phyloP scores from a whole-genome alignment of 2,797 vertebrate genomes.

The Mormyrus hasselquistii region DNA sequence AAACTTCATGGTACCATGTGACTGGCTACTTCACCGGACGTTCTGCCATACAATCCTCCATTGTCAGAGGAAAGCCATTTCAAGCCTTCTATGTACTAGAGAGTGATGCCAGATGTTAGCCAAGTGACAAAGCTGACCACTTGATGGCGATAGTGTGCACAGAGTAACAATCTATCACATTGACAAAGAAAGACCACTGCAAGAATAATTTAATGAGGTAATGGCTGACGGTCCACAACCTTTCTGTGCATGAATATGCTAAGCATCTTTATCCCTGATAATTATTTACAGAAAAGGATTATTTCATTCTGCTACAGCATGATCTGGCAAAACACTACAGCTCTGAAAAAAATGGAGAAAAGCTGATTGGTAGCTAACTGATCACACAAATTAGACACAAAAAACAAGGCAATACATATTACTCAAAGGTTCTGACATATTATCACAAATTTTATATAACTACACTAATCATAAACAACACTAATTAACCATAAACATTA shows the following conservation, averaged over 20 bases:
- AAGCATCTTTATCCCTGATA: not conserved
- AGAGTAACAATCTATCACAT: not conserved
- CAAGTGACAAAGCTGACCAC: not conserved
- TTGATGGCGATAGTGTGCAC: constrained; percentile 10
- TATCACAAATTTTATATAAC: not conserved
- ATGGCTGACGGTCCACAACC: not conserved
- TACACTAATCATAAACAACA: not conserved
- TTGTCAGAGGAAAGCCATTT: not conserved
- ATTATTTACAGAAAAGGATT: not conserved
- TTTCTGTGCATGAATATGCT: not conserved
- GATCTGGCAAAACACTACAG: not conserved
- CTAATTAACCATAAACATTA: not conserved
- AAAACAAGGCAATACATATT: not conserved
- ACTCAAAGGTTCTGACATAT: not conserved
- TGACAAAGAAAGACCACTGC: not conserved
- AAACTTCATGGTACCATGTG: not conserved
- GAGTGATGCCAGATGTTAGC: not conserved
- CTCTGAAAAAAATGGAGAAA: not conserved
- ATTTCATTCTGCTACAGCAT: not conserved
- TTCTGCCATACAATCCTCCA: not conserved
- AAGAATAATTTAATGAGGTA: not conserved
- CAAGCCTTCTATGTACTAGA: not conserved
- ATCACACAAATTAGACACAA: not conserved
- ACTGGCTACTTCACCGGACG: not conserved
- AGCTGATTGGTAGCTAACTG: not conserved